Evolutionary conservation across 2,797 vertebrate genomes (phyloP).

Genomic region (Mus minutoides): DNA sequence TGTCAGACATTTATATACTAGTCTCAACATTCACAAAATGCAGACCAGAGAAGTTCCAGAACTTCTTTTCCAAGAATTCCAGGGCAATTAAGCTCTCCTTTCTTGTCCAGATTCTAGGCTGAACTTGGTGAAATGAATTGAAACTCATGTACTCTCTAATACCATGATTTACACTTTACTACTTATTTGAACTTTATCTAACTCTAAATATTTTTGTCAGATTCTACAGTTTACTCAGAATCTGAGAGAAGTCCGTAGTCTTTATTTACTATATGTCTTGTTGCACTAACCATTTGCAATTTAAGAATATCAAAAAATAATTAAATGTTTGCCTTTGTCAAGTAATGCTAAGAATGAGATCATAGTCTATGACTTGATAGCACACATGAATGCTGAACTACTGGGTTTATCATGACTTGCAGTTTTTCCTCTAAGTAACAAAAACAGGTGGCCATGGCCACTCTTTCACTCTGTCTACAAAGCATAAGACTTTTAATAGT

Average conservation of each 20-base stretch:
- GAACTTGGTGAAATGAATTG: background rate
- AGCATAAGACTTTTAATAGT: background rate
- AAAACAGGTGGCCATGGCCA: background rate
- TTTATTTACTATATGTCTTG: background rate
- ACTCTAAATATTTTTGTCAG: background rate
- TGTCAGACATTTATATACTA: background rate
- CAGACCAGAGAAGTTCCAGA: background rate
- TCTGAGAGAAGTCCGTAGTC: background rate
- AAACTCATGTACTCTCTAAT: background rate
- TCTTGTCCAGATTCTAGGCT: background rate
- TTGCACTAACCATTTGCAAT: background rate
- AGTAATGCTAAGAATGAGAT: background rate
- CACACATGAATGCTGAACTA: background rate
- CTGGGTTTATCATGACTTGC: background rate
- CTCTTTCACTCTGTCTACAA: background rate
- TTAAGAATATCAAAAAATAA: background rate
- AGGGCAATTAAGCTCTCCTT: background rate
- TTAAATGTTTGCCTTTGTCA: slow-evolving; percentile 6
- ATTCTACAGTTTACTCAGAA: background rate
- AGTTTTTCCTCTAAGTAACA: background rate
- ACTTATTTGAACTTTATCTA: background rate
- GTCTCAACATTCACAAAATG: background rate
- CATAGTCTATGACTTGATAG: background rate
- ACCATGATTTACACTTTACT: background rate
- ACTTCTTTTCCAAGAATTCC: background rate